phyloP scores from a whole-genome alignment of 1,140 invertebrate genomes.

The Drosophila albomicans region DNA sequence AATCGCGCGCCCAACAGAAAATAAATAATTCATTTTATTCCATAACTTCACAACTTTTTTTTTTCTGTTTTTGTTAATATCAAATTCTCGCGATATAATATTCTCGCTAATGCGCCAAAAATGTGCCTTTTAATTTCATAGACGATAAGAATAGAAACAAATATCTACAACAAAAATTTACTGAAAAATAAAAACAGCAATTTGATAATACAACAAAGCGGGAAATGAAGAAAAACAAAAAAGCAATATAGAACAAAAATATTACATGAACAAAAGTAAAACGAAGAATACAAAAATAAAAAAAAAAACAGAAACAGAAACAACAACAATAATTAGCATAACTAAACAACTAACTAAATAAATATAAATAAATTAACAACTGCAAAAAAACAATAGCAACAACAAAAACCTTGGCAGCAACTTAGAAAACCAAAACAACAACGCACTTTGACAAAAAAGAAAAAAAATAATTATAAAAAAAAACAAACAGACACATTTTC shows the following conservation, averaged over 20 bases:
- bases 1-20: constrained; percentile 21
- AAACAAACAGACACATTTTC: constrained; percentile 22
- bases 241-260: constrained; percentile 21
- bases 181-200: constrained; percentile 1
- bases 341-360: constrained; percentile 37
- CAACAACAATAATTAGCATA: constrained; percentile 41
- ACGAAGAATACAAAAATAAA: too few species aligned
- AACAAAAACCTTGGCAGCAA: constrained; percentile 42
- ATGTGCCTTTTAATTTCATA: constrained; percentile 58
- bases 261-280: constrained; percentile 12
- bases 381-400: constrained; percentile 22
- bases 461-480: constrained; percentile 9
- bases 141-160: constrained; percentile 26
- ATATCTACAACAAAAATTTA: constrained; percentile 4
- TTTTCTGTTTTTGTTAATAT: background rate
- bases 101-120: constrained; percentile 31
- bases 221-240: background rate
- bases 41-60: constrained; percentile 18
- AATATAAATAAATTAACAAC: constrained; percentile 46
- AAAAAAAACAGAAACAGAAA: constrained; percentile 17
- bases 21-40: constrained; percentile 29
- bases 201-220: constrained; percentile 21
- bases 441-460: constrained; percentile 19
- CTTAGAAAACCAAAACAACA: constrained; percentile 37
- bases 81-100: constrained; percentile 12